phyloP scores from a whole-genome alignment of 92 coral and sea anemone genomes.

The Chrysogorgia sp. region DNA sequence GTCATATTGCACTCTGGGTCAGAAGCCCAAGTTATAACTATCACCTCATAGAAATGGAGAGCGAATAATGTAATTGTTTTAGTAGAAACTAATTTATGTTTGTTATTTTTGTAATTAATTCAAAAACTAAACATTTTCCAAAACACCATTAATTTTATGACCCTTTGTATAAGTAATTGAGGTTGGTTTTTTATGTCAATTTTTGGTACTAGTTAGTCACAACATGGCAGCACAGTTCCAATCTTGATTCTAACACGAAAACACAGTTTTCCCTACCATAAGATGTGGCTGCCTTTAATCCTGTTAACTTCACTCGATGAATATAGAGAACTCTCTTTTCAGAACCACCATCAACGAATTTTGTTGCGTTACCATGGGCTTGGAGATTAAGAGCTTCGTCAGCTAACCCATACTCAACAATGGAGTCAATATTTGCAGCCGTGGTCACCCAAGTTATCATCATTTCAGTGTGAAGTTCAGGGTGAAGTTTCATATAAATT shows the following conservation, averaged over 20 bases:
- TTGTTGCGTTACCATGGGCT: conserved; percentile 68
- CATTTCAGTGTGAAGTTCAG: conserved; percentile 72
- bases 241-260: background rate
- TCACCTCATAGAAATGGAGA: no score
- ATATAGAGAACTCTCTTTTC: conserved; percentile 72
- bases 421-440: conserved; percentile 62
- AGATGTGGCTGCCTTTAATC: conserved; percentile 60
- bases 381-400: conserved; percentile 65
- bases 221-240: background rate
- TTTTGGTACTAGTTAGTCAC: background rate
- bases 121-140: no score
- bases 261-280: conserved; percentile 69
- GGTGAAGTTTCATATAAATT: background rate
- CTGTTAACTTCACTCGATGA: conserved; percentile 85
- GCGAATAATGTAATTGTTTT: no score
- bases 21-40: no score
- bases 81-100: no score
- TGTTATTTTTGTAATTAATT: no score
- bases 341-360: conserved; percentile 84
- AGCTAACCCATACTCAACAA: conserved; percentile 76
- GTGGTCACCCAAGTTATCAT: conserved; percentile 90
- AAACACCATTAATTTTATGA: no score
- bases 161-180: no score
- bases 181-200: no score
- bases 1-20: no score